Conservation (phyloP, 2,797 vertebrate genomes). For the Erethizon dorsatum region DNA sequence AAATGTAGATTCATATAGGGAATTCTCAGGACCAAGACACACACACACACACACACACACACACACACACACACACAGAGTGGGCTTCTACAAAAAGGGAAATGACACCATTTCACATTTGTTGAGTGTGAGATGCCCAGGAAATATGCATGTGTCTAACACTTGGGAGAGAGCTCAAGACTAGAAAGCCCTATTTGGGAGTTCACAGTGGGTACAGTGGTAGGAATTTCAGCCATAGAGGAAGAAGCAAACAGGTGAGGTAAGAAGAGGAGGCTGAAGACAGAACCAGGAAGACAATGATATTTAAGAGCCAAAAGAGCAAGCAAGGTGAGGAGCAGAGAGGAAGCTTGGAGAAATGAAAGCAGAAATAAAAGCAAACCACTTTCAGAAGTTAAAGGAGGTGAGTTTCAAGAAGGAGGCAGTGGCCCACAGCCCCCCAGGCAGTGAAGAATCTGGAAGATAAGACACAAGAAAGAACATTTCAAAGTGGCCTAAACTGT, state of each 20-base stretch:
- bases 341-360: constrained; percentile 31
- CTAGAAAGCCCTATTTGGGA: neutral
- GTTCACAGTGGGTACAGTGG: neutral
- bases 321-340: neutral
- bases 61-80: too few relatives aligned
- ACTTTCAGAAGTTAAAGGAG: neutral
- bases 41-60: too few relatives aligned
- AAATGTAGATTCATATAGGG: neutral
- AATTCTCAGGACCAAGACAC: neutral
- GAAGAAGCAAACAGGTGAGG: neutral
- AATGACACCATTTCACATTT: neutral
- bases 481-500: neutral
- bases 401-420: constrained; percentile 24
- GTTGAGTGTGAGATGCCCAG: neutral
- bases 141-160: neutral
- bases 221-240: neutral
- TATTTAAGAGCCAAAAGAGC: constrained; percentile 44
- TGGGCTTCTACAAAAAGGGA: neutral
- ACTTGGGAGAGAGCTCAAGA: neutral
- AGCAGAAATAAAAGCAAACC: constrained; percentile 36
- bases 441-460: neutral
- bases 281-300: neutral
- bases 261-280: neutral
- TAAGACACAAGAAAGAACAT: neutral
- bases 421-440: neutral